Percentiles rank a stretch among this genome's conserved stretches.
Conservation (phyloP, 2,113 vertebrate species). For the Mormyrus iriodes region DNA sequence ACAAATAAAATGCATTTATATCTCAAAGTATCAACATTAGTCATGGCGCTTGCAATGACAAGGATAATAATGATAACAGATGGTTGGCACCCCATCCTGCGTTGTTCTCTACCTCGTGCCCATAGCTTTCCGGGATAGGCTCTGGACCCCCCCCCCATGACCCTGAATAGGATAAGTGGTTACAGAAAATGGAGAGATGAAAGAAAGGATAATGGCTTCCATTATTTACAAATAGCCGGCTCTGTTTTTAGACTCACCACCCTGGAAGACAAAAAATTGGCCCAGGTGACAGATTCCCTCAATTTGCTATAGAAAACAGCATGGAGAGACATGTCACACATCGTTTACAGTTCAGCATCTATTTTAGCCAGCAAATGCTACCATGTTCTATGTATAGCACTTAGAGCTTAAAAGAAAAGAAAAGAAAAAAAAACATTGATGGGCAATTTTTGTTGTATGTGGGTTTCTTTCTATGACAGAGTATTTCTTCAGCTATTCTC, state of each 20-base stretch:
- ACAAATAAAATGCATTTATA: background rate
- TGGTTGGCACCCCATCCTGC: too few relatives aligned
- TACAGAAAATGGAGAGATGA: background rate
- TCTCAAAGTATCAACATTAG: background rate
- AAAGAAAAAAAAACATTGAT: background rate
- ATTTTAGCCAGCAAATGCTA: background rate
- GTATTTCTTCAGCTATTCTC: background rate
- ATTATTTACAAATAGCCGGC: background rate
- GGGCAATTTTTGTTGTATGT: background rate
- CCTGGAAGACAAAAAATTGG: background rate
- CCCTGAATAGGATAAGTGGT: background rate
- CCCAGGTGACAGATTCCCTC: background rate
- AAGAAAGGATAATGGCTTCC: background rate
- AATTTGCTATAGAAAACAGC: background rate
- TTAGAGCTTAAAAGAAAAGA: background rate
- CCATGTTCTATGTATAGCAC: background rate
- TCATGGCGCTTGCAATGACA: too few relatives aligned
- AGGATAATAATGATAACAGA: too few relatives aligned
- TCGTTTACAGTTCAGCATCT: background rate
- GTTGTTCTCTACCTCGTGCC: too few relatives aligned
- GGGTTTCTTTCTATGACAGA: background rate
- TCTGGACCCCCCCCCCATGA: background rate
- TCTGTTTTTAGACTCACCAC: background rate
- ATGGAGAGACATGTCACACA: background rate
- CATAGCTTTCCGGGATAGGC: too few relatives aligned